Evolutionary conservation across 2,113 vertebrate genomes (phyloP), one percentile per base, ranked within the genome.

Genomic region (Tetraodon nigroviridis): DNA sequence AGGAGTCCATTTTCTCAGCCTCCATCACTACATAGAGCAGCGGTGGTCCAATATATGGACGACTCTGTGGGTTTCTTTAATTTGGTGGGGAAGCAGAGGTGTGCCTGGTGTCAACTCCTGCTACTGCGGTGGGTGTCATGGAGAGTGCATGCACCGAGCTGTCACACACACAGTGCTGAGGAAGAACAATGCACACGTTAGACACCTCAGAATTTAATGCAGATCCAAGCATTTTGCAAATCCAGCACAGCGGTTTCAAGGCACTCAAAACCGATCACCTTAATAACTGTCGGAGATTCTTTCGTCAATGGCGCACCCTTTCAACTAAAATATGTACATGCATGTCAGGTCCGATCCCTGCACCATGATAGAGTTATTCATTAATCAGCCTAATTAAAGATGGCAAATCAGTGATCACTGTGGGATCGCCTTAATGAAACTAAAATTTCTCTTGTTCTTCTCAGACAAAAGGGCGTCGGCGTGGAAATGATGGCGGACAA

Each of bases 1-100:
- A 50, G 44, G 64, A 75, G 72, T 56, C 70, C 41, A 81, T 78
- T 79, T 81, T 63, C 68, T 68, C 69, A 64, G 21, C 48, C 51
- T 59, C 62, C 19, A 74, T 72, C 55, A 61, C 54, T 44, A 15
- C 2, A 75, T 67, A 67, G 69, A 75, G 44, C 49, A 82, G 52
- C 59, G 52, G 61, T 72, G 55, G 56, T 71, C 46, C 52, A 65
- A 71, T 79, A 71, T 71, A 75, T 76, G 47, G 60, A 72, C 66
- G 51, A 22, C 69, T 68, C 76, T 64, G 67, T 57, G 71, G 78
- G 76, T 55, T 64, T 52, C 55, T 74, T 58, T 65, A 61, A 68
- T 69, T 78, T 63, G 32, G 32, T 54, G 71, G 61, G 46, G 44
- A 59, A 57, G 58, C 40, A 57, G 48, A 27, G 13, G 37, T 49